phyloP scores from a whole-genome alignment of 2,888 invertebrate genomes.

The Dorcus parallelipipedus region DNA sequence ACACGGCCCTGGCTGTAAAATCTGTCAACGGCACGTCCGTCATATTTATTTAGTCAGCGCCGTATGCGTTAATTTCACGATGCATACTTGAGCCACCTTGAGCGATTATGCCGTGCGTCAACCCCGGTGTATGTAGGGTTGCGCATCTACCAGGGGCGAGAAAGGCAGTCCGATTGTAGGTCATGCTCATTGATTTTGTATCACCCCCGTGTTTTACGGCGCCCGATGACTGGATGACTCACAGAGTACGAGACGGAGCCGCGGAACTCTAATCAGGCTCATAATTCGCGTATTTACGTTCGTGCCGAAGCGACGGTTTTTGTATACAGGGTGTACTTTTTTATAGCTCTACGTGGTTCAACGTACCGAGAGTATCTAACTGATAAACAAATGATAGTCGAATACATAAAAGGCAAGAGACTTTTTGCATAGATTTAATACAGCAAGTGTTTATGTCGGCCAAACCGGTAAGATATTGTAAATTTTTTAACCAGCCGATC shows the following conservation, averaged over 20 bases:
- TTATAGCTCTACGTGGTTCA: too few relatives aligned
- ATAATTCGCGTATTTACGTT: too few relatives aligned
- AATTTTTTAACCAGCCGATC: too few relatives aligned
- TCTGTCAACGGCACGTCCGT: not conserved
- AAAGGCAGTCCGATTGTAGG: constrained; percentile 19
- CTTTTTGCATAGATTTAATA: too few relatives aligned
- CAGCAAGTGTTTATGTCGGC: too few relatives aligned
- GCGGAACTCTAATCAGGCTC: not conserved
- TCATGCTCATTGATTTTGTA: constrained; percentile 29
- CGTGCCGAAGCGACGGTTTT: too few relatives aligned
- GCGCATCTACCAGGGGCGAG: constrained; percentile 3
- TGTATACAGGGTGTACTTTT: too few relatives aligned
- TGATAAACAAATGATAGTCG: too few relatives aligned
- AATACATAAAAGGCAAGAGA: too few relatives aligned
- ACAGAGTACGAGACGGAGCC: not conserved
- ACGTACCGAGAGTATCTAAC: too few relatives aligned
- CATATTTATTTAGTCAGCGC: constrained; percentile 4
- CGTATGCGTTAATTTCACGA: constrained; percentile 8
- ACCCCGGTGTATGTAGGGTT: not conserved
- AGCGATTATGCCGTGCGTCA: not conserved
- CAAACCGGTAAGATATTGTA: too few relatives aligned
- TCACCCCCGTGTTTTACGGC: constrained; percentile 7
- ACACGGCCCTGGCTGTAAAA: not conserved
- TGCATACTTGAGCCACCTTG: not conserved
- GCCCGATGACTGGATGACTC: constrained; percentile 11